Conservation (phyloP, 1,140 invertebrate species). For the Drosophila bocqueti region DNA sequence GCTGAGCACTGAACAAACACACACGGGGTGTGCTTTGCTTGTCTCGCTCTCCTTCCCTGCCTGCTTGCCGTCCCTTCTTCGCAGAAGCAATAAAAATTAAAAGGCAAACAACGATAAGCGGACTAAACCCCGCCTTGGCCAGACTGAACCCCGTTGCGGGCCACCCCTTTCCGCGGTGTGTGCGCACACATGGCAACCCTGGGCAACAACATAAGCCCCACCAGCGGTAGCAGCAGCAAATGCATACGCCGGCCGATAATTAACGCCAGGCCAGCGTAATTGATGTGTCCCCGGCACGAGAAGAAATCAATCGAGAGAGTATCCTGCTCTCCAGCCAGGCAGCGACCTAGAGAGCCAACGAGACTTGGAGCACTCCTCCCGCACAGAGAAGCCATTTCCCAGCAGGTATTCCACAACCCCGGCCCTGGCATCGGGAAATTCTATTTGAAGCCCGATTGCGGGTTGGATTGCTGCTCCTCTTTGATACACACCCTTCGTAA, state of each 20-base stretch:
- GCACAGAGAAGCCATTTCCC: slow-evolving; percentile 23
- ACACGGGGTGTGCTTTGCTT: slow-evolving; percentile 43
- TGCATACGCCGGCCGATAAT: slow-evolving; percentile 55
- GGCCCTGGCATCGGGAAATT: slow-evolving; percentile 11
- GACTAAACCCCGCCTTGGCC: slow-evolving; percentile 26
- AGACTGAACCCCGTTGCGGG: slow-evolving; percentile 12
- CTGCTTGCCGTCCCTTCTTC: neutral
- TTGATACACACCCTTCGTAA: neutral
- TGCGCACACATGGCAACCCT: slow-evolving; percentile 72
- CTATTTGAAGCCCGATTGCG: slow-evolving; percentile 10
- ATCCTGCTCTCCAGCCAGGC: slow-evolving; percentile 1
- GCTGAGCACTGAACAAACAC: slow-evolving; percentile 40
- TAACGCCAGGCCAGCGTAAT: slow-evolving; percentile 49
- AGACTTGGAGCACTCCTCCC: neutral
- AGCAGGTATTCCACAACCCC: slow-evolving; percentile 9
- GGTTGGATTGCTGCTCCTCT: neutral
- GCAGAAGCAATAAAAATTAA: slow-evolving; percentile 75
- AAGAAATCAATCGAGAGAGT: slow-evolving; percentile 64
- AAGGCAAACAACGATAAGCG: slow-evolving; percentile 80
- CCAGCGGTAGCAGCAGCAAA: slow-evolving; percentile 69
- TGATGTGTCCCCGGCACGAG: slow-evolving; percentile 68
- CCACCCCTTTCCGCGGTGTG: slow-evolving; percentile 15
- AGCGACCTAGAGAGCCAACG: neutral
- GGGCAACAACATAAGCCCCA: slow-evolving; percentile 62
- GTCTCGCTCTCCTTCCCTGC: neutral